Conservation (phyloP, 1,140 invertebrate genomes). For the Rhopalosiphum padi region DNA sequence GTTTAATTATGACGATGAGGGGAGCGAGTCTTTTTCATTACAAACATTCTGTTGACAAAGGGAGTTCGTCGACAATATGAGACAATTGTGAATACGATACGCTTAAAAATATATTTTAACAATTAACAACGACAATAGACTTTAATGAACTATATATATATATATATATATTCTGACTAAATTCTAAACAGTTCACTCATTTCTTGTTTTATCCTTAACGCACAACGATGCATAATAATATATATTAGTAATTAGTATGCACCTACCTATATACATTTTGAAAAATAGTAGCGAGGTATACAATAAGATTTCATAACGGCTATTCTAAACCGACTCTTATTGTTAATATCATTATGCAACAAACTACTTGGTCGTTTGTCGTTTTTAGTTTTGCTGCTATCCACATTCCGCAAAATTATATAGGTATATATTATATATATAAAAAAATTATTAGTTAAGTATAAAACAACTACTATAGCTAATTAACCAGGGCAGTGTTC, state of each 20-base stretch:
- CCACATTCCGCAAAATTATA: background rate
- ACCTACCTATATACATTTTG: background rate
- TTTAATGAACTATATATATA: slow-evolving; percentile 1
- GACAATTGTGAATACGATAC: slow-evolving; percentile 19
- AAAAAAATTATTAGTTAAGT: background rate
- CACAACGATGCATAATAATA: background rate
- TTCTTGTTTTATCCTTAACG: slow-evolving; percentile 13
- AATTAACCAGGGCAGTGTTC: background rate
- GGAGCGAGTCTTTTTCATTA: background rate
- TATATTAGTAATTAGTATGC: background rate
- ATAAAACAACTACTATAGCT: background rate
- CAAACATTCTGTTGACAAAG: background rate
- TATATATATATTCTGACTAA: background rate
- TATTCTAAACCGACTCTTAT: background rate
- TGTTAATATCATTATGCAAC: slow-evolving; percentile 11
- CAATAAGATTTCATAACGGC: slow-evolving; percentile 10
- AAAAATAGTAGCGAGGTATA: background rate
- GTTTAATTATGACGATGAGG: background rate
- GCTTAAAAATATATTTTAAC: slow-evolving; percentile 29
- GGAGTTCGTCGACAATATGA: background rate
- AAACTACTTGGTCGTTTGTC: background rate
- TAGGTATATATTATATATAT: background rate
- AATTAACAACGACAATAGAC: slow-evolving; percentile 40
- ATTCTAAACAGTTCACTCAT: background rate
- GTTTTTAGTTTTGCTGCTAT: background rate